These are phyloP conservation scores for Pipistrellus pipistrellus DNA, from an alignment of 2,797 vertebrate genomes.

Conservation along the genomic window DNA sequence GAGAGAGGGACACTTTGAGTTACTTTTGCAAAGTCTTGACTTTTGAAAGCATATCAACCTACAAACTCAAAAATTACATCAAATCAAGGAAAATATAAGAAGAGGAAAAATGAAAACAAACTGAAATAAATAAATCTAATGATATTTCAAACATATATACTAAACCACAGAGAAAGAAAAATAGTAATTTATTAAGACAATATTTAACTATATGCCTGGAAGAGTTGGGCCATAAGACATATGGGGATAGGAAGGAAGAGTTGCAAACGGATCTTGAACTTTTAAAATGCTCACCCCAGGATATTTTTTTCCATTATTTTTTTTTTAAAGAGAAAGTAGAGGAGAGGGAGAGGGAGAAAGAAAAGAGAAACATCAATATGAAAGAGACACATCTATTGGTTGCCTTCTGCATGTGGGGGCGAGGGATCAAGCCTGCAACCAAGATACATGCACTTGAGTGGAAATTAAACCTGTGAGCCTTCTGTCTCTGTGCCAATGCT, in stretches of 20 bases:
- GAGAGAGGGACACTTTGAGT: not conserved
- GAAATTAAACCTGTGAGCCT: too few species aligned
- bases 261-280: not conserved
- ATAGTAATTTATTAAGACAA: not conserved
- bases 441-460: too few species aligned
- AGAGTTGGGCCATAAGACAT: not conserved
- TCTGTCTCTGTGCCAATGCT: too few species aligned
- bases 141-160: not conserved
- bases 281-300: not conserved
- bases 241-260: not conserved
- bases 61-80: slow-evolving; percentile 22
- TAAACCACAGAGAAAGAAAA: not conserved
- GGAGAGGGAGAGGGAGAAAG: too few species aligned
- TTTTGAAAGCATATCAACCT: not conserved
- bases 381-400: too few species aligned
- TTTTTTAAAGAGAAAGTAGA: too few species aligned
- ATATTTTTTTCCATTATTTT: too few species aligned
- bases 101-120: not conserved
- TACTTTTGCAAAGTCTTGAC: slow-evolving; percentile 2
- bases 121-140: not conserved
- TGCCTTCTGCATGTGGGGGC: too few species aligned
- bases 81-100: slow-evolving; percentile 3
- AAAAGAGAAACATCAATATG: too few species aligned
- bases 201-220: slow-evolving; percentile 7
- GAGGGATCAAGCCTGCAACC: too few species aligned